phyloP scores from a whole-genome alignment of 2,113 vertebrate genomes.

The Lontra canadensis region DNA sequence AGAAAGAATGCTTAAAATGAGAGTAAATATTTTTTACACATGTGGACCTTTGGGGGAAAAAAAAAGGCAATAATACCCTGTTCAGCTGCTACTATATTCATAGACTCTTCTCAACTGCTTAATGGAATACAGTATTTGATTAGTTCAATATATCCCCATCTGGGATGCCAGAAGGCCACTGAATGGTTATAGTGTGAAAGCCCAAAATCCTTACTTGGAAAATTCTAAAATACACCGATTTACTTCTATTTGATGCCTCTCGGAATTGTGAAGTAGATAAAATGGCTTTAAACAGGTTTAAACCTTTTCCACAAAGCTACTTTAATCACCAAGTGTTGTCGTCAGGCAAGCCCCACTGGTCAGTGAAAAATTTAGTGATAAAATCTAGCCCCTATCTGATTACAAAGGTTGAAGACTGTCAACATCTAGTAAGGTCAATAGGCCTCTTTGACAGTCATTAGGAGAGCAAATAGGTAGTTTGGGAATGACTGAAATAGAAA shows the following conservation, averaged over 20 bases:
- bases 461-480: background rate
- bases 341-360: background rate
- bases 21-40: constrained; percentile 74
- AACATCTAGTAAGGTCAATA: background rate
- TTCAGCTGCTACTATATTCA: constrained; percentile 34
- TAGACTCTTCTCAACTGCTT: background rate
- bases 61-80: background rate
- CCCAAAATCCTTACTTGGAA: background rate
- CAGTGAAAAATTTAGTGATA: background rate
- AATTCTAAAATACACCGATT: background rate
- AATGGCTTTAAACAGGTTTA: constrained; percentile 16
- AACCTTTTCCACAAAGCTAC: background rate
- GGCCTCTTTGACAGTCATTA: background rate
- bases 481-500: background rate
- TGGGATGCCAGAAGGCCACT: background rate
- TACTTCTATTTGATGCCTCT: background rate
- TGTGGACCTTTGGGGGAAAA: background rate
- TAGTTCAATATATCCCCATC: constrained; percentile 31
- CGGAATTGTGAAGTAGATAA: background rate
- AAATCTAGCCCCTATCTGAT: background rate
- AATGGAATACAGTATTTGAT: constrained; percentile 14
- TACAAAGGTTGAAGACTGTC: background rate
- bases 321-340: background rate
- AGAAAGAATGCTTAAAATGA: constrained; percentile 58
- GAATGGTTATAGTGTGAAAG: background rate